Evolutionary conservation across 1,140 invertebrate genomes (phyloP), one percentile per base, ranked within the genome.

Genomic region (Drosophila hydei): DNA sequence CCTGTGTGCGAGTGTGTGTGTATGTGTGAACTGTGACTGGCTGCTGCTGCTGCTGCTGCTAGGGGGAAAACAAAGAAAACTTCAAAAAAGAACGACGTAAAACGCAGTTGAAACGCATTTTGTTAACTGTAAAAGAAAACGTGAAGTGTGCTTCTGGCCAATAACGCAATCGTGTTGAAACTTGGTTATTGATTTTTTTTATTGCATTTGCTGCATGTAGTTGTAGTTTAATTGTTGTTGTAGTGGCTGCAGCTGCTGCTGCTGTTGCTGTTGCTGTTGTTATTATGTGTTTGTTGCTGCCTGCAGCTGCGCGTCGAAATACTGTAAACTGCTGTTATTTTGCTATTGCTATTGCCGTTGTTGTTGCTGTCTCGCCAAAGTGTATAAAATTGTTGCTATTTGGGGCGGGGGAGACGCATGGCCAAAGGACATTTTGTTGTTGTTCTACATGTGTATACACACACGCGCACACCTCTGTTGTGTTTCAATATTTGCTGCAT

Each of bases 11-110:
- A 1, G 63, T 55, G 70, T 18, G 68, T 52, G 42, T 51, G 59
- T 54, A 33, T 27, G 60, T 81, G 79, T 70, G 58, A 61, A 83
- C 75, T 80, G 81, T 80, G 81, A 85, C 80, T 85, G 81, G 63
- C 62, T 81, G 80, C 48, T 61, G 55, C 40, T 72, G 67, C 33
- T 50, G 73, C 71, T 72, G 67, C 33, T 50, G 71, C 72, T 74
- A 63, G 52, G 72, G 83, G 83, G 83, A 88, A 88, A 88, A 88
- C 83, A 88, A 88, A 88, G 83, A 88, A 88, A 88, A 88, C 84
- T 88, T 88, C 68, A 88, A 67, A 87, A 85, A 87, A 75, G 75
- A 72, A 87, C 83, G 84, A 83, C 83, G 83, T 88, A 88, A 88
- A 88, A 72, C 55, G 62, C 43, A 59, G 62, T 65, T 67, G 36